Evolutionary conservation across 2,888 invertebrate genomes (phyloP).

Genomic region (Stenodera caucasica): DNA sequence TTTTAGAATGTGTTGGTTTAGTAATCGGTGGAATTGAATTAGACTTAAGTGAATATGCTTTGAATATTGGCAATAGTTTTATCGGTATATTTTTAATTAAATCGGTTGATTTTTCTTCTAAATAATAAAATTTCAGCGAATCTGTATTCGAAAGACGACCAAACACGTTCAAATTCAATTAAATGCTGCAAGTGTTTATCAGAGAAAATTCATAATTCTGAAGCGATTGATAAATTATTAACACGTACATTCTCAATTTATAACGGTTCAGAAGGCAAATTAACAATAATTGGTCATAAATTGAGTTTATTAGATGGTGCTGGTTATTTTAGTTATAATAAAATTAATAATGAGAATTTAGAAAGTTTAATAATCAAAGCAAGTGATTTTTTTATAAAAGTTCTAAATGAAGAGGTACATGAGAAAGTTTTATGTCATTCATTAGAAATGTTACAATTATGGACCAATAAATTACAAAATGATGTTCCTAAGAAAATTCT

Average conservation of each 20-base stretch:
- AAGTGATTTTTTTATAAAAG: constrained; percentile 70
- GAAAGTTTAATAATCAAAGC: constrained; percentile 65
- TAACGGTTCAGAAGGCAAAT: constrained; percentile 87
- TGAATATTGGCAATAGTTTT: constrained; percentile 79
- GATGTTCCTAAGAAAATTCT: constrained; percentile 68
- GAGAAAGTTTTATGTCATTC: constrained; percentile 86
- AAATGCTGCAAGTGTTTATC: constrained; percentile 72
- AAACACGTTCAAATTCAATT: constrained; percentile 73
- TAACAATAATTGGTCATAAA: constrained; percentile 86
- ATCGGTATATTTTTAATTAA: constrained; percentile 62
- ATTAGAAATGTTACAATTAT: constrained; percentile 77
- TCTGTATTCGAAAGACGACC: constrained; percentile 82
- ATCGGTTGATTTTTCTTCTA: constrained; percentile 9
- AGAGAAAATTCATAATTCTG: constrained; percentile 67
- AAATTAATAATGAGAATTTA: constrained; percentile 62
- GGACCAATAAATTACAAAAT: constrained; percentile 71
- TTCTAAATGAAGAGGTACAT: constrained; percentile 86
- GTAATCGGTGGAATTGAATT: constrained; percentile 71
- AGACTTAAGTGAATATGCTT: constrained; percentile 76
- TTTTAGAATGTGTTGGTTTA: constrained; percentile 77
- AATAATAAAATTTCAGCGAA: constrained; percentile 61
- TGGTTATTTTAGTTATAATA: constrained; percentile 73
- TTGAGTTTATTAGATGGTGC: constrained; percentile 81
- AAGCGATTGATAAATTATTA: constrained; percentile 69
- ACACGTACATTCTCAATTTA: constrained; percentile 76